Evolutionary conservation across 2,888 invertebrate species (phyloP).

Genomic region (Acanthoscelides obtectus): DNA sequence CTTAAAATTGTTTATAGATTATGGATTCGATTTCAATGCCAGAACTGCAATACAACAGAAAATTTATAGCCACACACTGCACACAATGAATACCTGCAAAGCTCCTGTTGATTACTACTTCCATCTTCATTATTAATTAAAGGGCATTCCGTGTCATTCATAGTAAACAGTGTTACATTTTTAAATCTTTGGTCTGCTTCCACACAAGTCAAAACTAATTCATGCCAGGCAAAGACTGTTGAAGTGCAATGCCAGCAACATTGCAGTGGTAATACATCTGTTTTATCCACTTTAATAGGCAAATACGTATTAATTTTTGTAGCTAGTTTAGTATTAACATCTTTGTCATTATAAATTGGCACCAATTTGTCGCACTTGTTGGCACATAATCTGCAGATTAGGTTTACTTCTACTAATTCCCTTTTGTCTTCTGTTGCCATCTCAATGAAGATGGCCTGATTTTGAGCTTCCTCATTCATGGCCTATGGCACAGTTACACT

Average conservation of each 20-base stretch:
- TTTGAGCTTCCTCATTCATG: not conserved
- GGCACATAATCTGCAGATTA: slow-evolving; percentile 35
- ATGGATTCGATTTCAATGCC: too few relatives aligned
- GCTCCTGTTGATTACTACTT: slow-evolving; percentile 8
- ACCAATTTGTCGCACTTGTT: slow-evolving; percentile 42
- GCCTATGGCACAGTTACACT: not conserved
- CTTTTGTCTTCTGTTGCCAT: not conserved
- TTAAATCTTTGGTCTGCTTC: slow-evolving; percentile 52
- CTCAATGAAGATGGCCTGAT: not conserved
- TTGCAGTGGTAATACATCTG: slow-evolving; percentile 55
- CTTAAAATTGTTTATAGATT: too few relatives aligned
- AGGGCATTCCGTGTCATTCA: slow-evolving; percentile 26
- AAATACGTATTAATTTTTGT: slow-evolving; percentile 61
- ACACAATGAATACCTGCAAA: not conserved
- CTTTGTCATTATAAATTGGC: slow-evolving; percentile 61
- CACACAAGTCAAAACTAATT: slow-evolving; percentile 53
- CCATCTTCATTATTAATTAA: slow-evolving; percentile 11
- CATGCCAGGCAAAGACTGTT: slow-evolving; percentile 61
- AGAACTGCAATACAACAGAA: too few relatives aligned
- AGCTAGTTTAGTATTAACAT: slow-evolving; percentile 54
- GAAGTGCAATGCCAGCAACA: slow-evolving; percentile 63
- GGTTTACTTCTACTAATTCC: not conserved
- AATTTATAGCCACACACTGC: too few relatives aligned
- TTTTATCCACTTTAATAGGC: slow-evolving; percentile 55
- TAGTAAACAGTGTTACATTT: slow-evolving; percentile 28